Percentiles rank a stretch among this genome's conserved stretches.
phyloP scores from a whole-genome alignment of 2,113 vertebrate species.

The Brachypodius melanocephalos region DNA sequence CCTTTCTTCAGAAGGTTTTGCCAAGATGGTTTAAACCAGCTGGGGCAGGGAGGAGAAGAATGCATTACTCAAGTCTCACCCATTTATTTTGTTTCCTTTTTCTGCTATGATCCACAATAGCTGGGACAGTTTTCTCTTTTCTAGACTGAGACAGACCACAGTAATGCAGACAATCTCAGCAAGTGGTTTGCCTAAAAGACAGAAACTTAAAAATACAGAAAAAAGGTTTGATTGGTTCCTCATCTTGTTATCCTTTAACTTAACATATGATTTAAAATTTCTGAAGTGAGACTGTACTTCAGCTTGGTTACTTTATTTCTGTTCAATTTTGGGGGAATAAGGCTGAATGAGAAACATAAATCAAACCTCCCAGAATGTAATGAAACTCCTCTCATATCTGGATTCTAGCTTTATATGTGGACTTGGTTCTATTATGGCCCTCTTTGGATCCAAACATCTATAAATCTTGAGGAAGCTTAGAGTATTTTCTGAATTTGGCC shows the following conservation, averaged over 20 bases:
- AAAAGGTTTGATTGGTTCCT: neutral
- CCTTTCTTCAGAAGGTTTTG: conserved; percentile 3
- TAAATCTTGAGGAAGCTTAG: neutral
- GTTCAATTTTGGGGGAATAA: neutral
- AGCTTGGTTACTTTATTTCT: neutral
- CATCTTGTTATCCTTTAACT: neutral
- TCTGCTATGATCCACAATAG: conserved; percentile 44
- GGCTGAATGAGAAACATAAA: neutral
- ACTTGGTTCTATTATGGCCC: neutral
- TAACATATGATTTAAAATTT: neutral
- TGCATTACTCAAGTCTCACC: conserved; percentile 33
- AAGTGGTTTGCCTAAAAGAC: conserved; percentile 47
- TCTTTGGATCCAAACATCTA: neutral
- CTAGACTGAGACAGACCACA: conserved; percentile 62
- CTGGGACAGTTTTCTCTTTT: conserved; percentile 55
- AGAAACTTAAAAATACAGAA: conserved; percentile 17
- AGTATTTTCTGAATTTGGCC: neutral
- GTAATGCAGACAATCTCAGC: conserved; percentile 59
- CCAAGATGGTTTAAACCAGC: conserved; percentile 33
- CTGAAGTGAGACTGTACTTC: neutral
- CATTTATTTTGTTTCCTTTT: conserved; percentile 51
- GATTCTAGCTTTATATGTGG: neutral
- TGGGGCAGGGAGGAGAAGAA: conserved; percentile 10
- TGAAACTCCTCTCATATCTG: neutral
- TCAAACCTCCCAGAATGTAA: neutral